A percentile compares a stretch with the other conserved stretches of the same genome.
These are phyloP conservation scores for Leuctra nigra DNA, from an alignment of 2,888 invertebrate genomes.

Conservation along the genomic window DNA sequence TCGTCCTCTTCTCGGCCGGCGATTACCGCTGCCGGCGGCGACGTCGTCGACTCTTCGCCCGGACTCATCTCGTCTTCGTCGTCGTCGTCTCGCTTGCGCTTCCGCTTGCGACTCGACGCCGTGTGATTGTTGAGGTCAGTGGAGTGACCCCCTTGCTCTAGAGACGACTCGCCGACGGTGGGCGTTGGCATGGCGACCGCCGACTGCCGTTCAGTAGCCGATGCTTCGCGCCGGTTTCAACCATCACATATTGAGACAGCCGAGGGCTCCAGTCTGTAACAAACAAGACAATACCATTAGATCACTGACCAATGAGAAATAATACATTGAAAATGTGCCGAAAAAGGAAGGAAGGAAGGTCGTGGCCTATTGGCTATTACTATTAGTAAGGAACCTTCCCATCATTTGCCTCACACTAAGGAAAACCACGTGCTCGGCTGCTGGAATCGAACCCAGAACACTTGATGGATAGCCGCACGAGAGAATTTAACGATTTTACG, in stretches of 20 bases:
- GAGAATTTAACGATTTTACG: no score
- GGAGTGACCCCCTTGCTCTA: constrained; percentile 27
- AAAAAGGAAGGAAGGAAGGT: no score
- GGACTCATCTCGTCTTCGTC: constrained; percentile 45
- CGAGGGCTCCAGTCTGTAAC: constrained; percentile 33
- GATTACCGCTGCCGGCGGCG: constrained; percentile 40
- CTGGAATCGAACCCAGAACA: no score
- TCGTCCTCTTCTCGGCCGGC: constrained; percentile 34
- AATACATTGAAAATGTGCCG: no score
- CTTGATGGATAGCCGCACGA: no score
- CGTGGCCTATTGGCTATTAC: no score
- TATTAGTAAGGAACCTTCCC: no score
- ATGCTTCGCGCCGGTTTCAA: constrained; percentile 26
- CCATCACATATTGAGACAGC: constrained; percentile 35
- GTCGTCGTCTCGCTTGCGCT: constrained; percentile 15
- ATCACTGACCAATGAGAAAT: no score
- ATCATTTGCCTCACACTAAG: no score
- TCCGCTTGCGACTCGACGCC: constrained; percentile 26
- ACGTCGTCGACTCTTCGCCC: constrained; percentile 53
- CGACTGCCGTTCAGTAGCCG: constrained; percentile 29
- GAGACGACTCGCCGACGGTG: constrained; percentile 31
- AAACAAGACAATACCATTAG: background rate
- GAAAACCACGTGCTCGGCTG: no score
- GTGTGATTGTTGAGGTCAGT: constrained; percentile 20
- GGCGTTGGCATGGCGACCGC: constrained; percentile 35